phyloP scores from a whole-genome alignment of 2,797 vertebrate species.

The Ctenosaura bakeri region DNA sequence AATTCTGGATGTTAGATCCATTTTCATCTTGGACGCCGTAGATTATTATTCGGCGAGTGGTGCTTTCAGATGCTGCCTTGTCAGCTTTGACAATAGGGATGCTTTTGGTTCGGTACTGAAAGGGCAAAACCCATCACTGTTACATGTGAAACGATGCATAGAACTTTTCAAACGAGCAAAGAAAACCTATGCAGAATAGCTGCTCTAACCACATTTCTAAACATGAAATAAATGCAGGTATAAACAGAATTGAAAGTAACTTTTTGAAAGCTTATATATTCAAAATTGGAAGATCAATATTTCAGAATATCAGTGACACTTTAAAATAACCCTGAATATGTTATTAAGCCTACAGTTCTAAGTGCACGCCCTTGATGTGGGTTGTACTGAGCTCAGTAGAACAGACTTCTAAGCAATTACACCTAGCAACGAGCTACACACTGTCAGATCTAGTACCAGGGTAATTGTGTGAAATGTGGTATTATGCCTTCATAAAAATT shows the following conservation, averaged over 20 bases:
- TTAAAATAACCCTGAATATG: too few species aligned
- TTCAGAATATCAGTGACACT: too few species aligned
- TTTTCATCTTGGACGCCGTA: constrained; percentile 97
- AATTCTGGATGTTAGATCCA: constrained; percentile 91
- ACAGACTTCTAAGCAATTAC: too few species aligned
- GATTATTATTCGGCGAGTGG: constrained; percentile 86
- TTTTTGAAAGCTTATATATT: too few species aligned
- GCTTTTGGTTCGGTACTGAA: constrained; percentile 93
- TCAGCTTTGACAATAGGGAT: constrained; percentile 86
- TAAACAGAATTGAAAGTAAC: neutral
- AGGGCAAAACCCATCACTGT: constrained; percentile 41
- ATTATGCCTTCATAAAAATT: too few species aligned
- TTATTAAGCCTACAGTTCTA: too few species aligned
- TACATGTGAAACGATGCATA: neutral
- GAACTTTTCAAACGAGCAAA: constrained; percentile 16
- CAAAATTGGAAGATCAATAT: too few species aligned
- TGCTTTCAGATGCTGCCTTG: constrained; percentile 84
- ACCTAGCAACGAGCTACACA: too few species aligned
- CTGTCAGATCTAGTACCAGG: too few species aligned
- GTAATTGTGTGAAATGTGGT: too few species aligned
- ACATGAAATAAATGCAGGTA: neutral
- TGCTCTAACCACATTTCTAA: neutral
- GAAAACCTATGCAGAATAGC: neutral
- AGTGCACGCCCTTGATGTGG: too few species aligned
- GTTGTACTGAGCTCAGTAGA: too few species aligned